These are phyloP conservation scores for Alentia gelatinosa DNA, from an alignment of 2,888 invertebrate genomes.

Conservation along the genomic window DNA sequence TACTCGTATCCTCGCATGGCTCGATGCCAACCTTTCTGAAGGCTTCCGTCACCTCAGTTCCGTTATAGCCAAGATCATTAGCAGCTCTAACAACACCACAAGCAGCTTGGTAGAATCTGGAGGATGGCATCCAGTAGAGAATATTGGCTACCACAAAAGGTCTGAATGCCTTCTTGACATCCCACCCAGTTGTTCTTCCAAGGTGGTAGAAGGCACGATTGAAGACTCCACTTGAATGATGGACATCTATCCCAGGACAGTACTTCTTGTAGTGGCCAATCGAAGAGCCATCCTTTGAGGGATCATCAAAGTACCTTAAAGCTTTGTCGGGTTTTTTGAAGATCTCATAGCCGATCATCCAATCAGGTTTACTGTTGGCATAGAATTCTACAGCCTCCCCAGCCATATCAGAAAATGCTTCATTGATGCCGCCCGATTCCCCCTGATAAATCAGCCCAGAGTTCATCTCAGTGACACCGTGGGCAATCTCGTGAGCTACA, in stretches of 20 bases:
- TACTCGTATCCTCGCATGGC: conserved; percentile 7
- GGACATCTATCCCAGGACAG: conserved; percentile 63
- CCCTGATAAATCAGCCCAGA: conserved; percentile 63
- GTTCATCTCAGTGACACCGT: conserved; percentile 65
- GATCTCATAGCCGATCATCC: conserved; percentile 61
- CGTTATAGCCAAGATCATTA: conserved; percentile 66
- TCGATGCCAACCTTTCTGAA: conserved; percentile 66
- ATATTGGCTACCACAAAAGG: conserved; percentile 67
- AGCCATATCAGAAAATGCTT: conserved; percentile 63
- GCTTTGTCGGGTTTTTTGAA: conserved; percentile 50
- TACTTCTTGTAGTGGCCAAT: conserved; percentile 63
- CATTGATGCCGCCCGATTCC: conserved; percentile 50
- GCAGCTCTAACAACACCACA: conserved; percentile 68
- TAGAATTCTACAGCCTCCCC: conserved; percentile 66
- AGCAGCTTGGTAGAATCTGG: conserved; percentile 65
- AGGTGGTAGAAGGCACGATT: conserved; percentile 67
- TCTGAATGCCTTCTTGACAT: conserved; percentile 64
- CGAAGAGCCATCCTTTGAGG: conserved; percentile 65
- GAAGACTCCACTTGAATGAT: conserved; percentile 68
- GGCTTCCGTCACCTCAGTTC: conserved; percentile 58
- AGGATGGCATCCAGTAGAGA: conserved; percentile 67
- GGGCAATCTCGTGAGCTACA: conserved; percentile 67
- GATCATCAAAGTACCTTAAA: conserved; percentile 66
- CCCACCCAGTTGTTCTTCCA: conserved; percentile 62
- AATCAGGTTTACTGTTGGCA: conserved; percentile 59